Base-by-base conservation (phyloP, 2,797 vertebrate genomes). In the Dallia pectoralis region DNA sequence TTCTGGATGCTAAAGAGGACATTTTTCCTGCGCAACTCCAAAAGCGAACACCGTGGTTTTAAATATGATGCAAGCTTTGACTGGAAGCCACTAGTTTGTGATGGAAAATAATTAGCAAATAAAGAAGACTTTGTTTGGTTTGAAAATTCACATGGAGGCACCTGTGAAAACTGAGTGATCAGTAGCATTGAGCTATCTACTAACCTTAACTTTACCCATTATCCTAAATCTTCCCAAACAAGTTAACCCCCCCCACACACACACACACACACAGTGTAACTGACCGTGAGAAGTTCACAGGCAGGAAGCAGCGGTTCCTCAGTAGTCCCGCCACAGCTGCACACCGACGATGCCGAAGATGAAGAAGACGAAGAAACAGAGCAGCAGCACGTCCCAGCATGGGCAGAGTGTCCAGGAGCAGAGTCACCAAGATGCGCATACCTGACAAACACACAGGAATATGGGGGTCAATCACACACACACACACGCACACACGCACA, bases 201-300 rank as follows among this genome's bases (percentile, higher is more conserved):
- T 29, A n/a, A 27, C 19, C 56, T 27, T 27, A 19, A n/a, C 25
- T 22, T 5, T 22, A n/a, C 56, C 56, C 25, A n/a, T n/a, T n/a
- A n/a, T 27, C 56, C 56, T 27, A 18, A 27, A 8, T n/a, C 56
- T 9, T 25, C 9, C 56, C 27, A 3, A 18, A 53, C 48, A 18
- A 7, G 47, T 33, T 33, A 33, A 29, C 12, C 40, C 33, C 11
- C 75, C 67, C 22, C 12, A 67, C 19, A 14, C 18, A 6, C 2
- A 3, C 11, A 32, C 25, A 70, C 9, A 19, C 2, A 66, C n/a
- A 22, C 27, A 29, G 15, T 18, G 15, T 27, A 9, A 96, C 97
- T 98, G 91, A 99, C 97, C 96, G 93, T 83, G 95, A 96, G 91
- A 97, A 96, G 92, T 96, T 97, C 86, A 96, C 94, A 0, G 95